These are phyloP conservation scores for Megalops atlanticus DNA, from an alignment of 2,113 vertebrate genomes.

Conservation along the genomic window DNA sequence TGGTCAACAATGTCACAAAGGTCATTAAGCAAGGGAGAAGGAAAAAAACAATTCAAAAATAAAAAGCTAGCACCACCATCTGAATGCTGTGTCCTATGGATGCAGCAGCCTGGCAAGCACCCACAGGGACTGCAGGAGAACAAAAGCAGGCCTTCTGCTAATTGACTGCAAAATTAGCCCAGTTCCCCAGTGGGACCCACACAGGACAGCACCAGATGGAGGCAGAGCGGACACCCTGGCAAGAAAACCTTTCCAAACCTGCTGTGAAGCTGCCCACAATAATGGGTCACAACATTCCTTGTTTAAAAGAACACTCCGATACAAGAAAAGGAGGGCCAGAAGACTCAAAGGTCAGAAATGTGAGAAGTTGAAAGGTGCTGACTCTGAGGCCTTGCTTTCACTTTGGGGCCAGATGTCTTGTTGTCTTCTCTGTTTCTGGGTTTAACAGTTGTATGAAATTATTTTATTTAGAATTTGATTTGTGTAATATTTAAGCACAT, in stretches of 20 bases:
- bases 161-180: constrained; percentile 99
- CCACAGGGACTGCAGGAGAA: constrained; percentile 81
- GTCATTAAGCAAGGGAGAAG: constrained; percentile 69
- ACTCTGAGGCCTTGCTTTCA: background rate
- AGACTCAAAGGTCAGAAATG: constrained; percentile 67
- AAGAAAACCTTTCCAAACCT: constrained; percentile 80
- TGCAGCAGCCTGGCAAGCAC: constrained; percentile 75
- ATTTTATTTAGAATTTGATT: background rate
- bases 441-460: background rate
- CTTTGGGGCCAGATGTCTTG: background rate
- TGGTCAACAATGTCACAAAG: constrained; percentile 84
- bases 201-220: constrained; percentile 90
- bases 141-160: constrained; percentile 98
- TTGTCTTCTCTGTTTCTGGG: background rate
- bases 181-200: constrained; percentile 80
- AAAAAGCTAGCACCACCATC: constrained; percentile 68
- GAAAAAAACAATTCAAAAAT: constrained; percentile 73
- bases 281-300: constrained; percentile 85
- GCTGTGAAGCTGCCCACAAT: constrained; percentile 85
- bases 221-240: constrained; percentile 74
- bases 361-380: constrained; percentile 17
- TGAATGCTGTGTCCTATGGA: constrained; percentile 66
- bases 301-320: constrained; percentile 80
- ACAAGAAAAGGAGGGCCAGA: constrained; percentile 59
- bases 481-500: too few species aligned